Evolutionary conservation across 1,140 invertebrate genomes (phyloP).

Genomic region (Helicoverpa zea): DNA sequence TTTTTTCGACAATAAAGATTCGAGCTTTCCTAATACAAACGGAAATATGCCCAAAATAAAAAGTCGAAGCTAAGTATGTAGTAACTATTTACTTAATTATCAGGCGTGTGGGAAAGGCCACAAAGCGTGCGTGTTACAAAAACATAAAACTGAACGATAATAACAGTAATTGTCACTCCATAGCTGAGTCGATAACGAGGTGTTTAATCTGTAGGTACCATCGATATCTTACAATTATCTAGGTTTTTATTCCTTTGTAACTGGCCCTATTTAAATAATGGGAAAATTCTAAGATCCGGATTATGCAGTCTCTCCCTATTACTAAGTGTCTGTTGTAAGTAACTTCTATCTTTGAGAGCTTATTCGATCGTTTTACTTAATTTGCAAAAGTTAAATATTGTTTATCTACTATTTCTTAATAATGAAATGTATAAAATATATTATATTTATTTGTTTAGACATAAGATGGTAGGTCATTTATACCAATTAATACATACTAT

Average conservation of each 20-base stretch:
- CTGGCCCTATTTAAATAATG: not conserved
- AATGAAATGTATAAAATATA: too few relatives aligned
- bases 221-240: constrained; percentile 9
- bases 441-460: too few relatives aligned
- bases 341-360: too few relatives aligned
- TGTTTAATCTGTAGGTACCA: constrained; percentile 12
- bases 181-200: constrained; percentile 33
- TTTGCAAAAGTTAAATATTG: too few relatives aligned
- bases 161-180: constrained; percentile 41
- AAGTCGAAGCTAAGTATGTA: not conserved
- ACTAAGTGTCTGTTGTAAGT: too few relatives aligned
- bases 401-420: too few relatives aligned
- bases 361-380: too few relatives aligned
- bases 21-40: too few relatives aligned
- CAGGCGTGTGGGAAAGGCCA: constrained; percentile 29
- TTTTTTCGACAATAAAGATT: too few relatives aligned
- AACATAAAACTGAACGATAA: constrained; percentile 42
- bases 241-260: not conserved
- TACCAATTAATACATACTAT: too few relatives aligned
- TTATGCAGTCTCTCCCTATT: not conserved
- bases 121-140: constrained; percentile 42
- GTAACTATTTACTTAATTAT: constrained; percentile 2
- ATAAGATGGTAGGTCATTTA: too few relatives aligned
- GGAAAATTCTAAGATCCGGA: not conserved
- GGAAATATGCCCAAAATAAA: too few relatives aligned